Evolutionary conservation across 2,797 vertebrate species (phyloP), one percentile per base, ranked within the genome.

Genomic region (Podargus strigoides): DNA sequence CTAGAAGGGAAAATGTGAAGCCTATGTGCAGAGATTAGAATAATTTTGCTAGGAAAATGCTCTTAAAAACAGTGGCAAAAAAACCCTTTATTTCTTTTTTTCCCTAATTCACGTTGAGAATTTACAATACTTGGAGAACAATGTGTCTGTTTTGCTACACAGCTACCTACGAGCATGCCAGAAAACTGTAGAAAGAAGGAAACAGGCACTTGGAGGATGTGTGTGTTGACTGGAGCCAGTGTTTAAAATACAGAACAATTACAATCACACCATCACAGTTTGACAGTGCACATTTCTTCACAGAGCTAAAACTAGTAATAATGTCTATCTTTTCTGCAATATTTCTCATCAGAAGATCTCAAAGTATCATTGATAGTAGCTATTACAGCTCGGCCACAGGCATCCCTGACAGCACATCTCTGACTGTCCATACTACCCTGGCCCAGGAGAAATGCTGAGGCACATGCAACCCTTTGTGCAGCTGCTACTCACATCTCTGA

Each of bases 201-300:
- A 91, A 74, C 19, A 85, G 15, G 44, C 27, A 68, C 81, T 58
- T 77, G 42, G 39, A 68, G 56, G 23, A 80, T 83, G 9, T 37
- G 17, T 88, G 10, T 64, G 41, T 64, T 87, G 59, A 84, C 34
- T 92, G 55, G 15, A 93, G 21, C 0, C 0, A 60, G 36, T 60
- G 7, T 72, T 96, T 73, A 73, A 88, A 93, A 81, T 89, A 78
- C 16, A 52, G n/a, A 76, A 55, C 37, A 93, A 67, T 36, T 93
- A 53, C 59, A 85, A 67, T 74, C 49, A 81, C 34, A 63, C 9
- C 66, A 59, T 64, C 63, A 68, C 41, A 18, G 4, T 60, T 41
- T 70, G 47, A 69, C 49, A 87, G 36, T 22, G 21, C 44, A 23
- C 44, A 36, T 85, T 76, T 95, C 68, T 84, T 85, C 86, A 91